These are phyloP conservation scores for Xenus cinereus DNA, from an alignment of 2,113 vertebrate genomes.

Conservation along the genomic window DNA sequence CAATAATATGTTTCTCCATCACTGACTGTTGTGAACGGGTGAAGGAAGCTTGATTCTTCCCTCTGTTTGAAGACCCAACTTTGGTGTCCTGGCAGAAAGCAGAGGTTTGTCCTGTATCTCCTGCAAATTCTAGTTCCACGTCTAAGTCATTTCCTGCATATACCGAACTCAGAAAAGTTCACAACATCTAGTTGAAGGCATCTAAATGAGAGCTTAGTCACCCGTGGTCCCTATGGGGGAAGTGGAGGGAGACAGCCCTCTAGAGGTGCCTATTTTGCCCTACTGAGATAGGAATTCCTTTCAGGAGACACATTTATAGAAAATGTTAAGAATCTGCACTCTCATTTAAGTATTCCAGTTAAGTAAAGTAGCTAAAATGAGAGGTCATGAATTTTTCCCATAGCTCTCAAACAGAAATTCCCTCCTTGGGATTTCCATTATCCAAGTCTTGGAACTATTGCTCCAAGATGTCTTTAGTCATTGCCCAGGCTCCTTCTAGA, in stretches of 20 bases:
- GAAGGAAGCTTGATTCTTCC: background rate
- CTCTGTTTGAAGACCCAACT: background rate
- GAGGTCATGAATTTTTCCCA: background rate
- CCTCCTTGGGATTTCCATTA: background rate
- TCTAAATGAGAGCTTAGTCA: background rate
- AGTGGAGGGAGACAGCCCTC: slow-evolving; percentile 26
- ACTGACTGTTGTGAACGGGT: background rate
- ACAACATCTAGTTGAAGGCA: background rate
- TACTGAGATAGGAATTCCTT: background rate
- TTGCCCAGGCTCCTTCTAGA: background rate
- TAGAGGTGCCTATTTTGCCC: slow-evolving; percentile 31
- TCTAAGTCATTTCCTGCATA: background rate
- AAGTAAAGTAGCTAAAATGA: background rate
- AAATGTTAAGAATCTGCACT: background rate
- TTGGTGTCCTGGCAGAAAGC: background rate
- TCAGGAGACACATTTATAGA: background rate
- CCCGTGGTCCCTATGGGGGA: background rate
- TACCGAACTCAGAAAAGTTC: background rate
- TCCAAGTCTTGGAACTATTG: background rate
- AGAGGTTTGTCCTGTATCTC: background rate
- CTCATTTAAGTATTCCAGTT: background rate
- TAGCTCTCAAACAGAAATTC: background rate
- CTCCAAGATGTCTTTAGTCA: background rate
- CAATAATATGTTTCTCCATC: background rate
- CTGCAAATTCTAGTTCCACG: background rate